phyloP scores from a whole-genome alignment of 2,113 vertebrate species.

The Ciconia boyciana region DNA sequence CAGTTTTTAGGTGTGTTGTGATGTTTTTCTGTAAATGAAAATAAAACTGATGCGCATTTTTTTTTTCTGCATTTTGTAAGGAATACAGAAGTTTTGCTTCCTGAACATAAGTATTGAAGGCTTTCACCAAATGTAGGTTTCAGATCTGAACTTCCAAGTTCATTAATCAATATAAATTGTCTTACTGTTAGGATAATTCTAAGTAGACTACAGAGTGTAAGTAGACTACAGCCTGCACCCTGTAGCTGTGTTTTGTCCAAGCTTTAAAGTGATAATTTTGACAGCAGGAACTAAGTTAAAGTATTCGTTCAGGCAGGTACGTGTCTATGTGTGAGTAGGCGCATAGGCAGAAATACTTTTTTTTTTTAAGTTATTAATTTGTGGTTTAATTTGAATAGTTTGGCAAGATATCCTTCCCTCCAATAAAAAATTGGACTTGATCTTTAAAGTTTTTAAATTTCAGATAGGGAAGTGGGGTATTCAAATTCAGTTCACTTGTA shows the following conservation, averaged over 20 bases:
- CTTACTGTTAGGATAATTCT: background rate
- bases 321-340: background rate
- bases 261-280: background rate
- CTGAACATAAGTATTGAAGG: background rate
- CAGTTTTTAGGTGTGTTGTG: background rate
- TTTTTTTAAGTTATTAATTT: background rate
- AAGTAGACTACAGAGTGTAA: background rate
- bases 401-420: background rate
- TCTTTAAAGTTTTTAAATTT: background rate
- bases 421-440: background rate
- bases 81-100: background rate
- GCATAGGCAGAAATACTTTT: background rate
- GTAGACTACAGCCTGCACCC: background rate
- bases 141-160: background rate
- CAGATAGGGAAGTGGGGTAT: background rate
- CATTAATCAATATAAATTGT: background rate
- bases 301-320: background rate
- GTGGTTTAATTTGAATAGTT: background rate
- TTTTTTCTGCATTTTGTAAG: background rate
- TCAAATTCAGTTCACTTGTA: background rate
- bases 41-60: background rate
- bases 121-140: background rate
- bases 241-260: background rate
- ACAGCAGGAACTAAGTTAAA: background rate
- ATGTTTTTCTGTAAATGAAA: background rate